phyloP scores from a whole-genome alignment of 2,797 vertebrate species.

The Champsocephalus esox region DNA sequence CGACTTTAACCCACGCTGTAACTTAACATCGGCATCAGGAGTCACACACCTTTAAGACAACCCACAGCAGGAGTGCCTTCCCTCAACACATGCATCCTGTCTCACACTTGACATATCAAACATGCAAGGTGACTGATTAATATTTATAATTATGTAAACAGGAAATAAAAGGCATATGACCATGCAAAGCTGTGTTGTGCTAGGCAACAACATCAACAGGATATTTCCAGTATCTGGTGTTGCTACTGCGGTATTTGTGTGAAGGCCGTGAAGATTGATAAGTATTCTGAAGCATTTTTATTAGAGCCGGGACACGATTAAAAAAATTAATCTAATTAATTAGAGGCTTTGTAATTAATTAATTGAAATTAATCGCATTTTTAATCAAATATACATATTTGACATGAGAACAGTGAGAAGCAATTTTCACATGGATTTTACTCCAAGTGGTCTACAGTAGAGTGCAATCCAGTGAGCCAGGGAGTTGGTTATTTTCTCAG shows the following conservation, averaged over 20 bases:
- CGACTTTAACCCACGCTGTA: constrained; percentile 36
- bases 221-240: background rate
- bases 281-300: background rate
- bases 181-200: constrained; percentile 59
- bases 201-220: background rate
- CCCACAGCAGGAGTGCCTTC: constrained; percentile 21
- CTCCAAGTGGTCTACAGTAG: too few relatives aligned
- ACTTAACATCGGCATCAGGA: constrained; percentile 11
- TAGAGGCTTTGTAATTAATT: too few relatives aligned
- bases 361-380: too few relatives aligned
- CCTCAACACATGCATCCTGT: constrained; percentile 31
- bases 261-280: background rate
- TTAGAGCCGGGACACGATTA: too few relatives aligned
- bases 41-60: constrained; percentile 42
- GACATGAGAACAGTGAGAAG: too few relatives aligned
- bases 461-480: too few relatives aligned
- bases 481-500: too few relatives aligned
- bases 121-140: constrained; percentile 44
- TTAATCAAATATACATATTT: too few relatives aligned
- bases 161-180: constrained; percentile 43
- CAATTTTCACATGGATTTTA: too few relatives aligned
- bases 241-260: background rate
- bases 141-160: constrained; percentile 20
- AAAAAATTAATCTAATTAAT: too few relatives aligned
- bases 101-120: constrained; percentile 33